Evolutionary conservation across 2,113 vertebrate genomes (phyloP), one percentile per base, ranked within the genome.

Genomic region (Alethe diademata): DNA sequence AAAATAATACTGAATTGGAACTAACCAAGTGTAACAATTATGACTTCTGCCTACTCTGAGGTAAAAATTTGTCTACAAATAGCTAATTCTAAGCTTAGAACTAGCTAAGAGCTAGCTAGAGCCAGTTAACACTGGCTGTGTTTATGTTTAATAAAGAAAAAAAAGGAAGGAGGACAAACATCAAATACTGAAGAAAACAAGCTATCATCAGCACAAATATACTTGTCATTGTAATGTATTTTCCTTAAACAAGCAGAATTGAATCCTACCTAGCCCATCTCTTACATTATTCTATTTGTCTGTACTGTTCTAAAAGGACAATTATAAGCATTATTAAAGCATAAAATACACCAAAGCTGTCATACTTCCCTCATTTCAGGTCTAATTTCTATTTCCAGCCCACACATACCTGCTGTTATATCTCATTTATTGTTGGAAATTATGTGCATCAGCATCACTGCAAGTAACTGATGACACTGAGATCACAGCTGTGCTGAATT

Each of bases 351-450:
- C 36, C 56, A 64, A 78, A 92, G 33, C 74, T 6, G 2, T 96
- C 84, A 78, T 38, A 67, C 33, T 17, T 56, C 72, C 78, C 69
- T 92, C 86, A 53, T 80, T 94, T 84, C 36, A 79, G 74, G 42
- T 42, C 54, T 51, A 20, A 83, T 87, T 96, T 86, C 54, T 89
- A 60, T 81, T 84, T 85, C 19, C 58, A 86, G 8, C 84, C 71
- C 71, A 70, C 76, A 62, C 65, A 69, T 54, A 86, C 84, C 94
- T 65, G 54, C 87, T 90, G 83, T 85, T 96, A 42, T 29, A 42
- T 56, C 50, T 96, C 90, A 65, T 67, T 88, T 88, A 70, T 60
- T 78, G 28, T 57, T 91, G 48, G 90, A 93, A 96, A 94, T 88
- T 70, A 15, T 36, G 29, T 65, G 38, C 57, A 53, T 94, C 73